Conservation (phyloP, 2,797 vertebrate genomes). For the Pangasius sanitwongsei region DNA sequence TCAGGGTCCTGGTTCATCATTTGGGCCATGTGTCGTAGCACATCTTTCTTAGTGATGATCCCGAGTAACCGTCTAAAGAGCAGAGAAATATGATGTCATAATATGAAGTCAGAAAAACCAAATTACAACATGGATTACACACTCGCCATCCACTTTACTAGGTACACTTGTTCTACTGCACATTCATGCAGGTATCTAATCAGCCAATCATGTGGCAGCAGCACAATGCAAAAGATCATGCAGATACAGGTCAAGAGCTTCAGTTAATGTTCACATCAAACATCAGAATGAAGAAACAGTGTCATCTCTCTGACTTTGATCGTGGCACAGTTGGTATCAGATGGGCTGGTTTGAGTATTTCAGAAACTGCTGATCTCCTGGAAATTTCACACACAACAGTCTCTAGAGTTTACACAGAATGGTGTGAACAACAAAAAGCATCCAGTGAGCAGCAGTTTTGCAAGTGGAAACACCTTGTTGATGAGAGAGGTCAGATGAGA, state of each 20-base stretch:
- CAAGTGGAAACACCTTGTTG: too few relatives aligned
- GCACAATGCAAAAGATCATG: background rate
- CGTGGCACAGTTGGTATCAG: background rate
- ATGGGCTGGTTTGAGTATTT: background rate
- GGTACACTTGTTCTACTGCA: background rate
- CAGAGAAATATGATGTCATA: conserved; percentile 12
- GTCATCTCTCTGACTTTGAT: background rate
- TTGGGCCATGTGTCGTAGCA: conserved; percentile 96
- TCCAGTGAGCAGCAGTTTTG: too few relatives aligned
- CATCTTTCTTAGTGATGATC: conserved; percentile 99
- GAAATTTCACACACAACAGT: background rate
- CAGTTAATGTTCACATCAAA: background rate
- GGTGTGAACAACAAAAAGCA: too few relatives aligned
- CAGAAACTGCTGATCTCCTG: background rate
- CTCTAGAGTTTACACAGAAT: background rate
- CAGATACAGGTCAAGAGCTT: background rate
- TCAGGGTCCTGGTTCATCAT: conserved; percentile 98
- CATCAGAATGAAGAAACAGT: background rate
- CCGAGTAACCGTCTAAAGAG: conserved; percentile 89
- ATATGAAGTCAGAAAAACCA: background rate
- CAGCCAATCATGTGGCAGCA: background rate
- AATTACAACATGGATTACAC: background rate
- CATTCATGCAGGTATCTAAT: background rate
- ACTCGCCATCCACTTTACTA: background rate
- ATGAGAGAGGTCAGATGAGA: too few relatives aligned